Percentiles rank a stretch among this genome's conserved stretches.
Conservation (phyloP, 2,888 invertebrate genomes). For the Danaus chrysippus region DNA sequence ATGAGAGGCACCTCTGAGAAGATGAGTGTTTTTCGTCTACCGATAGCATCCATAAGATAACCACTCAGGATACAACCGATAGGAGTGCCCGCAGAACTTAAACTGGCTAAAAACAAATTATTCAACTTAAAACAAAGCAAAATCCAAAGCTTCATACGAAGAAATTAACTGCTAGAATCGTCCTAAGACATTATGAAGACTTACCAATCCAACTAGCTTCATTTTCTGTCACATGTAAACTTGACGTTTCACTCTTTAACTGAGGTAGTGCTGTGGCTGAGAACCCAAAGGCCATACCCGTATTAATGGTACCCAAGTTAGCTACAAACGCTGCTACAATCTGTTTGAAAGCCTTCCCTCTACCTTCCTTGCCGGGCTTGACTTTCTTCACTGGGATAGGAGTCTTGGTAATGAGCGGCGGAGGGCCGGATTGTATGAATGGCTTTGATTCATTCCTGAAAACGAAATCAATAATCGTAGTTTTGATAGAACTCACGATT, state of each 20-base stretch:
- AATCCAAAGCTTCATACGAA: too few relatives aligned
- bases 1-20: constrained; percentile 83
- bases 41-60: constrained; percentile 84
- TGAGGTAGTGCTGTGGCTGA: constrained; percentile 83
- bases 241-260: constrained; percentile 67
- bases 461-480: constrained; percentile 12
- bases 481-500: background rate
- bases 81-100: constrained; percentile 83
- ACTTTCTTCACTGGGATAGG: constrained; percentile 40
- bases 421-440: constrained; percentile 63
- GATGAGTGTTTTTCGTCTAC: constrained; percentile 81
- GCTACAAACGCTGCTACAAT: constrained; percentile 81
- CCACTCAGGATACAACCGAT: constrained; percentile 85
- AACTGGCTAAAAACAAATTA: constrained; percentile 75
- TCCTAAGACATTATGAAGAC: constrained; percentile 25
- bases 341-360: constrained; percentile 75
- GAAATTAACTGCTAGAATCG: too few relatives aligned
- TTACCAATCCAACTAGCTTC: constrained; percentile 85
- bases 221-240: constrained; percentile 72
- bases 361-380: constrained; percentile 49
- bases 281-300: constrained; percentile 84
- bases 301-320: constrained; percentile 84
- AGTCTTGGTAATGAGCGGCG: constrained; percentile 50
- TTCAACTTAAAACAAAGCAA: background rate
- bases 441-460: constrained; percentile 62